Evolutionary conservation across 2,797 vertebrate genomes (phyloP).

Genomic region (Rhynchonycteris naso): DNA sequence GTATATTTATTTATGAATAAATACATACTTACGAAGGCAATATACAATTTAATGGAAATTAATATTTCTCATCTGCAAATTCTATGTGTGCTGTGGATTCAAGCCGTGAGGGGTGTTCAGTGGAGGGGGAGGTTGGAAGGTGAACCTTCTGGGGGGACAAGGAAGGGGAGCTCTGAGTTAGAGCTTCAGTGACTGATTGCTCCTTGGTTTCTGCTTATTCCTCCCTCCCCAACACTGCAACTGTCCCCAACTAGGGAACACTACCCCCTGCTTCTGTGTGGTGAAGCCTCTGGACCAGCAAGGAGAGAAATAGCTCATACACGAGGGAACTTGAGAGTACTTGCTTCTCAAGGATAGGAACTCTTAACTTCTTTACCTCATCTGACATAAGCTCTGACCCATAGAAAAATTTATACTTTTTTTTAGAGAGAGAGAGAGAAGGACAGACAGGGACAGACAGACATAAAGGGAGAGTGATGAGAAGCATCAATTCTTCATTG

Average conservation of each 20-base stretch:
- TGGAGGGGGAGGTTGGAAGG: neutral
- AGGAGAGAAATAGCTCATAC: neutral
- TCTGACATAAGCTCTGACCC: neutral
- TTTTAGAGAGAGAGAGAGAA: neutral
- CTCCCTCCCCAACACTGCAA: neutral
- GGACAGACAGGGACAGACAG: too few relatives aligned
- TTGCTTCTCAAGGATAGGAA: neutral
- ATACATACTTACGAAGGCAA: neutral
- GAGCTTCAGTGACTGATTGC: neutral
- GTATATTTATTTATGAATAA: neutral
- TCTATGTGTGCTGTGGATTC: neutral
- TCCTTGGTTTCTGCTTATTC: neutral
- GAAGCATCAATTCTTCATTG: too few relatives aligned
- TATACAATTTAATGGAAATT: neutral
- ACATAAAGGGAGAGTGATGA: too few relatives aligned
- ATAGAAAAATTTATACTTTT: neutral
- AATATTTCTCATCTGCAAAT: neutral
- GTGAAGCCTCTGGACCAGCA: neutral
- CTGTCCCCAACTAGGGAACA: neutral
- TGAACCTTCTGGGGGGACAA: fast-evolving
- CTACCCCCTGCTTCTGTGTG: neutral
- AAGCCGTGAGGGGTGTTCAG: neutral
- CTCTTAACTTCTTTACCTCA: neutral
- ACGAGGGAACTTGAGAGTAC: neutral
- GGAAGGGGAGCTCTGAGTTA: neutral